Conservation (phyloP, 2,888 invertebrate species). For the Acanthoscelides obtectus region DNA sequence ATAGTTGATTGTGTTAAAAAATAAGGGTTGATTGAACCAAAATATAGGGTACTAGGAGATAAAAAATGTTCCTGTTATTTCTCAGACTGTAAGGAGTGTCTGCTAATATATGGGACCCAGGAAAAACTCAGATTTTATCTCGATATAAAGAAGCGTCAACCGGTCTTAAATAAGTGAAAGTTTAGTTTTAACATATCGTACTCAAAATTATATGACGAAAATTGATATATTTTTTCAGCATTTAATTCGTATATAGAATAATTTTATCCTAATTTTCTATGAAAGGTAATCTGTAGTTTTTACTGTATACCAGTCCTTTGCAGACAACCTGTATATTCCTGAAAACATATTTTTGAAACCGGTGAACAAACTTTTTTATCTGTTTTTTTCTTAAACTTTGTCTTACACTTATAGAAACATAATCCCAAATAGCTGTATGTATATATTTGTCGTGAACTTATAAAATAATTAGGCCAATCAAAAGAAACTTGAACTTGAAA, state of each 20-base stretch:
- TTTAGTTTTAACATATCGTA: too few relatives aligned
- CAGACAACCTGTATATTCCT: not conserved
- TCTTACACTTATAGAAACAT: not conserved
- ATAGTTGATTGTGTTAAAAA: too few relatives aligned
- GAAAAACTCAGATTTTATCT: not conserved
- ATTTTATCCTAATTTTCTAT: not conserved
- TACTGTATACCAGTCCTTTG: not conserved
- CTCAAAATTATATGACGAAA: too few relatives aligned
- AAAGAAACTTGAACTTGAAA: not conserved
- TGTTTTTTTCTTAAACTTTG: not conserved
- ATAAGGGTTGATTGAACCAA: too few relatives aligned
- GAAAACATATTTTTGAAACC: not conserved
- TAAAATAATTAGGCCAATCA: not conserved
- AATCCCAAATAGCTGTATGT: not conserved
- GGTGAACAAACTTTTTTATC: not conserved
- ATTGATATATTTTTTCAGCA: too few relatives aligned
- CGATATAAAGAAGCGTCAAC: not conserved
- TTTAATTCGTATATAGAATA: too few relatives aligned
- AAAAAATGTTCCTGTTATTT: not conserved
- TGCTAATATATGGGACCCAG: not conserved
- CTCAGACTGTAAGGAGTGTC: not conserved
- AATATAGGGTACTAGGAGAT: not conserved
- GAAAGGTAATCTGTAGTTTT: not conserved
- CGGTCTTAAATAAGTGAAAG: too few relatives aligned
- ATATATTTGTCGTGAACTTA: not conserved